Conservation (phyloP, 2,888 invertebrate genomes). For the Prosopocoilus inquinatus region DNA sequence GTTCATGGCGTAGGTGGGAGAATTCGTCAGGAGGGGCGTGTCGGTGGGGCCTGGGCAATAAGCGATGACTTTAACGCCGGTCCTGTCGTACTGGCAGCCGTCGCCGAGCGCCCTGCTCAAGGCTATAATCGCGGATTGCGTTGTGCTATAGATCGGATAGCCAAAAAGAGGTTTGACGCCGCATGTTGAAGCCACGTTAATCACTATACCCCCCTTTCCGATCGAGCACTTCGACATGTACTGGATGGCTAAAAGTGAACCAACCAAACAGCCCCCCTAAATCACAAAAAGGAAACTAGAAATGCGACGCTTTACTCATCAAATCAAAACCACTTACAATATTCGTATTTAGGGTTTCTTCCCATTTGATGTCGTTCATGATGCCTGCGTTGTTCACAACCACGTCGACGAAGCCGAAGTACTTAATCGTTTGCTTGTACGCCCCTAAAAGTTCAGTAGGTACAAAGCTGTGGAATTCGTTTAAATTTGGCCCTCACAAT, state of each 20-base stretch:
- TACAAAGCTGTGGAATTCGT: background rate
- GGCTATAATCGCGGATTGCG: constrained; percentile 40
- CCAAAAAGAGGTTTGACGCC: constrained; percentile 55
- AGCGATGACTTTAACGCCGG: constrained; percentile 50
- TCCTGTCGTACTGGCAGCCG: constrained; percentile 48
- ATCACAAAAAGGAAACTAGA: constrained; percentile 23
- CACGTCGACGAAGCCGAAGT: constrained; percentile 54
- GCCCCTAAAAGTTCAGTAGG: constrained; percentile 47
- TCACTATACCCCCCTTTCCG: constrained; percentile 60
- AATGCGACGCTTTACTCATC: background rate
- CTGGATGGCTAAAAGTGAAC: constrained; percentile 54
- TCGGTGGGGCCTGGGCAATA: constrained; percentile 57
- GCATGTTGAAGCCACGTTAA: constrained; percentile 63
- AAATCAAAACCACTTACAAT: constrained; percentile 31
- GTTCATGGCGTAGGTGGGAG: constrained; percentile 36
- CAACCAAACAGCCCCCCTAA: constrained; percentile 47
- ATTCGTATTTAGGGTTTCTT: constrained; percentile 61
- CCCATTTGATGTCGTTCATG: constrained; percentile 75
- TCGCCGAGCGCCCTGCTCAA: constrained; percentile 38
- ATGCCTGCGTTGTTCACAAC: constrained; percentile 74
- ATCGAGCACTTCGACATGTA: constrained; percentile 58
- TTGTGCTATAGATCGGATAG: constrained; percentile 59
- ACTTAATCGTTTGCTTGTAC: constrained; percentile 49
- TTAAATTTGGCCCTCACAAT: constrained; percentile 18
- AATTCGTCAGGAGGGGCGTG: constrained; percentile 44